Base-by-base conservation (phyloP, 1,140 invertebrate genomes). In the Dryas iulia region DNA sequence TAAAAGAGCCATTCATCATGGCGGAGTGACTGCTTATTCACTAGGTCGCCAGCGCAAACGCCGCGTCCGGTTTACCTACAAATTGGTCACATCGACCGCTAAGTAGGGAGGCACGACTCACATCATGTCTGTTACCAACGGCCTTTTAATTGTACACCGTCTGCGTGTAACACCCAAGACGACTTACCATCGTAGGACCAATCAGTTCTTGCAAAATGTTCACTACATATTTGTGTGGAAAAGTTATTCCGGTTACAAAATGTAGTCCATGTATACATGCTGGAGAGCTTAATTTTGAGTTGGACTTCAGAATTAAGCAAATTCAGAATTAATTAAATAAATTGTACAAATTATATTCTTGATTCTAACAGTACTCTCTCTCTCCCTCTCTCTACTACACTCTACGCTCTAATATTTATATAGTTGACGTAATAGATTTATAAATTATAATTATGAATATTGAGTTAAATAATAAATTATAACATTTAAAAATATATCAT, bases 1-100 rank as follows among this genome's bases (percentile, higher is more conserved):
- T 90, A 88, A 90, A 90, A 87, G 79, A 88, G 66, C 72, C 74
- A 82, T 80, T 82, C 78, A 87, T 84, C 77, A 80, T 70, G 71
- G 66, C 74, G 65, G 31, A 69, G 62, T 71, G 68, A 73, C 73
- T 70, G 76, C 74, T 72, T 79, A 81, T 78, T 83, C 81, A 87
- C 77, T 88, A 79, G 83, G 85, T 89, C 87, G 79, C 79, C 79
- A 28, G 63, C 61, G 68, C 66, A 61, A 35, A 70, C 72, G 66
- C 67, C 61, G 74, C 76, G 83, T 90, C 86, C 87, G 87, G 87
- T 85, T 86, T 83, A 75, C 80, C 81, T 81, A 80, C 81, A 82
- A 86, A 90, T 88, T 84, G 86, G 87, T 84, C 78, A 87, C 87
- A 84, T 87, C 80, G 84, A 88, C 86, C 84, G 84, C 82, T 86